Percentiles rank a stretch among this genome's conserved stretches.
These are phyloP conservation scores for Phengaris alcon DNA, from an alignment of 2,888 invertebrate genomes.

Conservation along the genomic window DNA sequence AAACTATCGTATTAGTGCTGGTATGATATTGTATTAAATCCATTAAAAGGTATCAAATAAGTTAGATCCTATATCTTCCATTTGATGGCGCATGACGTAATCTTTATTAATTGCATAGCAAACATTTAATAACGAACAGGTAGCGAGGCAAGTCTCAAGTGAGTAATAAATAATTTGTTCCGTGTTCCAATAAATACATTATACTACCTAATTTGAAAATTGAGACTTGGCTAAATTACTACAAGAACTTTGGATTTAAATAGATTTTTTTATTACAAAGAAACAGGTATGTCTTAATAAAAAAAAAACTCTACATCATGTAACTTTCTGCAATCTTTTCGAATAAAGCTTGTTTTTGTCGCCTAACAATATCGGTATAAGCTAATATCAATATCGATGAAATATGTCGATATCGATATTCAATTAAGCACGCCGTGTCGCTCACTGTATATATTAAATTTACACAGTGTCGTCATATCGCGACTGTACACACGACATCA, in stretches of 20 bases:
- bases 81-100: slow-evolving; percentile 30
- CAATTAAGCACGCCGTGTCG: slow-evolving; percentile 18
- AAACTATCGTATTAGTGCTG: too few species aligned
- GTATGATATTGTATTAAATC: too few species aligned
- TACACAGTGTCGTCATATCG: slow-evolving; percentile 30
- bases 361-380: slow-evolving; percentile 17
- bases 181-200: background rate
- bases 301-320: too few species aligned
- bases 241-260: background rate
- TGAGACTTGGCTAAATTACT: background rate
- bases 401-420: background rate
- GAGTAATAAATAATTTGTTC: slow-evolving; percentile 3
- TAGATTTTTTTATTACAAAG: too few species aligned
- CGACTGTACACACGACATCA: slow-evolving; percentile 46
- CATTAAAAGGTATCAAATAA: background rate
- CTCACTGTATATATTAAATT: slow-evolving; percentile 28
- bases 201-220: background rate
- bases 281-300: too few species aligned
- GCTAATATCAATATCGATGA: background rate
- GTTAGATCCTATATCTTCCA: background rate
- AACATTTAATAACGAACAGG: slow-evolving; percentile 33
- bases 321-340: too few species aligned
- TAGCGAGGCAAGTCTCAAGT: slow-evolving; percentile 18
- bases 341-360: background rate
- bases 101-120: slow-evolving; percentile 39